Conservation (phyloP, 1,140 invertebrate species). For the Drosophila teissieri region DNA sequence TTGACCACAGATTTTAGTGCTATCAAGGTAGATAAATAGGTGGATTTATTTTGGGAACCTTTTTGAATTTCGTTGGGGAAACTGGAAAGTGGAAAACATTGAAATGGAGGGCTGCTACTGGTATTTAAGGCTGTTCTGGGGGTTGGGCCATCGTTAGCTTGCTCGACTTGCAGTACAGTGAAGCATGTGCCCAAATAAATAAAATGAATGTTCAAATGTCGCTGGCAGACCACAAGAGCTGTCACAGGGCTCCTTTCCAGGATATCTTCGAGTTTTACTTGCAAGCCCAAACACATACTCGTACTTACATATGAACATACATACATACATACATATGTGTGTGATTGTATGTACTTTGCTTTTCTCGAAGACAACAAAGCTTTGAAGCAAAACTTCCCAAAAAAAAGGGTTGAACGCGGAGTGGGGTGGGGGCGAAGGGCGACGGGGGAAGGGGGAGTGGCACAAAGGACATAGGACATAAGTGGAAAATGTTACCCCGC, state of each 20-base stretch:
- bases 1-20: too few relatives aligned
- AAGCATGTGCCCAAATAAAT: slow-evolving; percentile 67
- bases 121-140: slow-evolving; percentile 8
- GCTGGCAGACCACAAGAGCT: slow-evolving; percentile 79
- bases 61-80: not conserved
- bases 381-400: slow-evolving; percentile 76
- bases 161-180: not conserved
- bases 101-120: not conserved
- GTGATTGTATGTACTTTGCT: slow-evolving; percentile 12
- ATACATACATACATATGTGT: not conserved
- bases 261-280: slow-evolving; percentile 32
- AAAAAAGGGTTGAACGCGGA: slow-evolving; percentile 55
- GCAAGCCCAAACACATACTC: not conserved
- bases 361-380: slow-evolving; percentile 62
- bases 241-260: slow-evolving; percentile 63
- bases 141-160: slow-evolving; percentile 15
- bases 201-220: slow-evolving; percentile 80
- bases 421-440: too few relatives aligned
- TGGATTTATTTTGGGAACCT: not conserved
- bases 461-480: slow-evolving; percentile 11
- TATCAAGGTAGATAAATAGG: not conserved
- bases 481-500: slow-evolving; percentile 17
- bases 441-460: not conserved
- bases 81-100: slow-evolving; percentile 6
- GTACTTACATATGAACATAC: not conserved